phyloP scores from a whole-genome alignment of 2,113 vertebrate genomes.

The Bungarus multicinctus region DNA sequence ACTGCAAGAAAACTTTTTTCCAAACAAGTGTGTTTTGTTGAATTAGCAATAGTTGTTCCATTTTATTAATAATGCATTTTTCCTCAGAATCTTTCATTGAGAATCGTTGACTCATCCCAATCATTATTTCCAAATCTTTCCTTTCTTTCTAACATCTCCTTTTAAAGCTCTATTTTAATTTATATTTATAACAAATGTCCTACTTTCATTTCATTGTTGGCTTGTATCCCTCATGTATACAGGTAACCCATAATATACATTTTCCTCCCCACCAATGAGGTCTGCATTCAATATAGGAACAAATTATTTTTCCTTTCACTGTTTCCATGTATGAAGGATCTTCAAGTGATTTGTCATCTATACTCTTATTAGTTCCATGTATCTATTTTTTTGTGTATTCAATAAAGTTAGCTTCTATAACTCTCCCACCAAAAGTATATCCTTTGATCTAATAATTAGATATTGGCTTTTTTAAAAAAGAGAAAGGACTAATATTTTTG shows the following conservation, averaged over 20 bases:
- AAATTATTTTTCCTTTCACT: neutral
- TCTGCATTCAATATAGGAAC: neutral
- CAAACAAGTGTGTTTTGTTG: neutral
- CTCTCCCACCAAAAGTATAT: neutral
- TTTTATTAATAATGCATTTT: neutral
- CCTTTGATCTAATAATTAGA: neutral
- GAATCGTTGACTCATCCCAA: neutral
- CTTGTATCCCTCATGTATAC: neutral
- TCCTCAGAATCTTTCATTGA: neutral
- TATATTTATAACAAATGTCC: neutral
- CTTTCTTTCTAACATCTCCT: neutral
- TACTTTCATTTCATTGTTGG: neutral
- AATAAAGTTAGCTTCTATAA: neutral
- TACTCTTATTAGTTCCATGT: neutral
- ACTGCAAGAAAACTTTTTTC: neutral
- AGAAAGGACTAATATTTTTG: neutral
- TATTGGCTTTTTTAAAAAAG: neutral
- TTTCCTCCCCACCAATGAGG: neutral
- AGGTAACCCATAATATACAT: neutral
- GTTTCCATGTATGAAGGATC: neutral
- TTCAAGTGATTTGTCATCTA: neutral
- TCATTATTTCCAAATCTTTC: neutral
- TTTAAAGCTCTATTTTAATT: neutral
- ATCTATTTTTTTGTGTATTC: neutral
- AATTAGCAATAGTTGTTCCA: neutral